Percentiles rank a stretch among this genome's conserved stretches.
These are phyloP conservation scores for Zelostemma sp. DNA, from an alignment of 1,140 invertebrate species.

Conservation along the genomic window DNA sequence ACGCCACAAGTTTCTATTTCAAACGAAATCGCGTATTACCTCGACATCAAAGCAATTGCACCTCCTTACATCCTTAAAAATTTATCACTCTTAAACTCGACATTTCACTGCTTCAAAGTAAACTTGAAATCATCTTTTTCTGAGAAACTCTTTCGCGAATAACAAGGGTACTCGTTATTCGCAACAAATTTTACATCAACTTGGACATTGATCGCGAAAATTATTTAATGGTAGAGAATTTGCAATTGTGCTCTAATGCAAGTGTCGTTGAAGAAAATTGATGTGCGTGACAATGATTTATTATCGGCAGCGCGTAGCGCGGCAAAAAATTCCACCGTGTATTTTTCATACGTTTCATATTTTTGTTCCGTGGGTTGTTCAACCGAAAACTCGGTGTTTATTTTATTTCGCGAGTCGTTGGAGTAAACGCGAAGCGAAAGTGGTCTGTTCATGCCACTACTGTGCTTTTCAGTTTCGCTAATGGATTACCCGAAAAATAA, in stretches of 20 bases:
- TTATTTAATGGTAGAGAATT: background rate
- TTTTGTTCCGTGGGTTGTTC: background rate
- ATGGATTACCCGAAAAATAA: slow-evolving; percentile 8
- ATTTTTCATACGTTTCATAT: background rate
- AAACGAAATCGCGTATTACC: slow-evolving; percentile 25
- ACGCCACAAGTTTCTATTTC: slow-evolving; percentile 13
- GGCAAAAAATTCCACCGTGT: background rate
- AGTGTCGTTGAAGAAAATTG: background rate
- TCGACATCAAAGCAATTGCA: slow-evolving; percentile 18
- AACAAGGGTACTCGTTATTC: background rate
- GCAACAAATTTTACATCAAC: background rate
- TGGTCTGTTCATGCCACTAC: slow-evolving; percentile 1
- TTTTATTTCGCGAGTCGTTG: slow-evolving; percentile 3
- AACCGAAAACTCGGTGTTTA: slow-evolving; percentile 1
- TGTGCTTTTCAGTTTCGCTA: slow-evolving; percentile 4
- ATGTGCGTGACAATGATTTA: background rate
- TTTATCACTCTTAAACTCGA: too few species aligned
- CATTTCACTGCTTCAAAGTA: too few species aligned
- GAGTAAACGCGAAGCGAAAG: slow-evolving; percentile 1
- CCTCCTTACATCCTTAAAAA: background rate
- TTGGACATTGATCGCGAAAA: background rate
- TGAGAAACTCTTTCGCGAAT: too few species aligned
- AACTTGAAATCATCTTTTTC: too few species aligned
- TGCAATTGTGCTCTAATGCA: background rate
- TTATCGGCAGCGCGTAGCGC: background rate